Percentiles rank a stretch among this genome's conserved stretches.
Evolutionary conservation across 2,113 vertebrate species (phyloP).

Genomic region (Hydrochoerus hydrochaeris): DNA sequence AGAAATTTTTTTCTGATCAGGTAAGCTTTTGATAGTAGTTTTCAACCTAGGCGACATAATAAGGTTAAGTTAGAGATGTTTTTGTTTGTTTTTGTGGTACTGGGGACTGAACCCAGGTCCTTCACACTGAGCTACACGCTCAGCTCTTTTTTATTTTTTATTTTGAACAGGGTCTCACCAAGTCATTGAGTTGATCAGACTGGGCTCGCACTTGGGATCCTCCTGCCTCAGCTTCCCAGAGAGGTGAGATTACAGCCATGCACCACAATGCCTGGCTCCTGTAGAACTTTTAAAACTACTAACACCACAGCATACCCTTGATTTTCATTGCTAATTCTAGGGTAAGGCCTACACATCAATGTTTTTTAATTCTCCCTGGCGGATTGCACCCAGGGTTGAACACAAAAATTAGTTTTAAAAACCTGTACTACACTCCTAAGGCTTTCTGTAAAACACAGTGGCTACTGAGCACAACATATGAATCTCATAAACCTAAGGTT

Average conservation of each 20-base stretch:
- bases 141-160: neutral
- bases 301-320: neutral
- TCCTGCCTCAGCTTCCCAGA: neutral
- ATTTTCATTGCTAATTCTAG: neutral
- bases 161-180: neutral
- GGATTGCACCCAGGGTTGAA: neutral
- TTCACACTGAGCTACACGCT: neutral
- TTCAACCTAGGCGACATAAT: neutral
- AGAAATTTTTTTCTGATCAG: neutral
- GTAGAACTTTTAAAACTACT: neutral
- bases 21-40: neutral
- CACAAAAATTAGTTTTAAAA: constrained; percentile 25
- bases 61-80: neutral
- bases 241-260: neutral
- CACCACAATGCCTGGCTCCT: neutral
- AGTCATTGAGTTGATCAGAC: neutral
- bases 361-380: neutral
- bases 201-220: neutral
- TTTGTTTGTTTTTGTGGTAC: neutral
- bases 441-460: neutral
- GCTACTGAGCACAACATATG: neutral
- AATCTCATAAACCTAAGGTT: neutral
- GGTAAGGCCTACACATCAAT: neutral
- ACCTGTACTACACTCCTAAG: neutral
- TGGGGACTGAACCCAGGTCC: neutral